These are phyloP conservation scores for Lycaena phlaeas DNA, from an alignment of 2,888 invertebrate species.

Conservation along the genomic window DNA sequence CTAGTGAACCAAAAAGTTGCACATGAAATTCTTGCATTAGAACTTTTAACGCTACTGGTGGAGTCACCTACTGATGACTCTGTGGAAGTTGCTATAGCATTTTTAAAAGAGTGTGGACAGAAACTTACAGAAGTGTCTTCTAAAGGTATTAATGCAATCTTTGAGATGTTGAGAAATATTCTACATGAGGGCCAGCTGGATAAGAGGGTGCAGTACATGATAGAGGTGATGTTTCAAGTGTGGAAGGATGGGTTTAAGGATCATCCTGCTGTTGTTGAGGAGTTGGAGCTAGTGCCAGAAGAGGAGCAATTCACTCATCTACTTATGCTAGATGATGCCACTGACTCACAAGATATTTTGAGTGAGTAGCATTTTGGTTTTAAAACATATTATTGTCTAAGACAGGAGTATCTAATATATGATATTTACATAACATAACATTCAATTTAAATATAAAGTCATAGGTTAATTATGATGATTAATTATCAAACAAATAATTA, in stretches of 20 bases:
- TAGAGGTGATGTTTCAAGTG: conserved; percentile 96
- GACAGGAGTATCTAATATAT: too few relatives aligned
- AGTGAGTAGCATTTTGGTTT: conserved; percentile 77
- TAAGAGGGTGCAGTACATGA: conserved; percentile 97
- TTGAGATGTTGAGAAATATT: conserved; percentile 94
- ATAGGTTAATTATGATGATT: too few relatives aligned
- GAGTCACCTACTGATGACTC: conserved; percentile 98
- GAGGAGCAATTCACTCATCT: conserved; percentile 98
- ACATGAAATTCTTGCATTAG: conserved; percentile 95
- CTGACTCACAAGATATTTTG: conserved; percentile 90
- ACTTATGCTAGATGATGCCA: conserved; percentile 91
- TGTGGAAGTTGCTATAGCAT: conserved; percentile 96
- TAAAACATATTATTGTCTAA: too few relatives aligned
- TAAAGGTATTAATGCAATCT: conserved; percentile 88
- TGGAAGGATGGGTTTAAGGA: conserved; percentile 98
- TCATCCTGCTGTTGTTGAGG: conserved; percentile 88
- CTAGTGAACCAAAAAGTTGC: conserved; percentile 97
- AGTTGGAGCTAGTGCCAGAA: conserved; percentile 95
- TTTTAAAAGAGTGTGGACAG: conserved; percentile 96
- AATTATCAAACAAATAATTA: too few relatives aligned
- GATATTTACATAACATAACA: too few relatives aligned
- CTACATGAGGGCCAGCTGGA: conserved; percentile 94
- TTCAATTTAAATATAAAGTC: too few relatives aligned
- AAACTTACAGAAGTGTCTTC: conserved; percentile 87
- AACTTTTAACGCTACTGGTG: conserved; percentile 92